A percentile compares a stretch with the other conserved stretches of the same genome.
Conservation (phyloP, 1,140 invertebrate genomes). For the Phthorimaea operculella region DNA sequence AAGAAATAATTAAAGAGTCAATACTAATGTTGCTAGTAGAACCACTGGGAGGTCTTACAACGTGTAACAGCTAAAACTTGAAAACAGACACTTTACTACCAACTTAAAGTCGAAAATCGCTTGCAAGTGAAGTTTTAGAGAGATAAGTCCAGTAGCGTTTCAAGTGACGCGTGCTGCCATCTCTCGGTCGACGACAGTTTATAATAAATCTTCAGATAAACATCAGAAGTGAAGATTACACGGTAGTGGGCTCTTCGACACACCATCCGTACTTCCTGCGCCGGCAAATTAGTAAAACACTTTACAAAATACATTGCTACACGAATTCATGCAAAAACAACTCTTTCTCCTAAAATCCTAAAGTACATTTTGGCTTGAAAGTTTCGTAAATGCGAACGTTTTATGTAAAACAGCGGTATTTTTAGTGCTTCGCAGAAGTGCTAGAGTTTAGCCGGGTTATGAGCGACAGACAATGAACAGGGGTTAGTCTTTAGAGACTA, state of each 20-base stretch:
- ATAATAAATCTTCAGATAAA: conserved; percentile 65
- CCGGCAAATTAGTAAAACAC: conserved; percentile 57
- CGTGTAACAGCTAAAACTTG: background rate
- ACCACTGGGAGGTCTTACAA: conserved; percentile 42
- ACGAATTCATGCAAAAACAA: background rate
- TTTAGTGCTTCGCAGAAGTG: conserved; percentile 59
- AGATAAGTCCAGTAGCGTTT: conserved; percentile 46
- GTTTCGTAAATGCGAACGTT: background rate
- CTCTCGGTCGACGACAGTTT: conserved; percentile 58
- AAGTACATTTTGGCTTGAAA: background rate
- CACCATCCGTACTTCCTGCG: conserved; percentile 63
- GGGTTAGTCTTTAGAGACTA: conserved; percentile 37
- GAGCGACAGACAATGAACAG: conserved; percentile 47
- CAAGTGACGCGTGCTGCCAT: conserved; percentile 62
- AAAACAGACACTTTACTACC: background rate
- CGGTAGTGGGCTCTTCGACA: conserved; percentile 55
- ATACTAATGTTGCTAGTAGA: background rate
- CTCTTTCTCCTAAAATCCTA: background rate
- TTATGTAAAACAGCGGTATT: conserved; percentile 35
- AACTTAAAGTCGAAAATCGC: conserved; percentile 9
- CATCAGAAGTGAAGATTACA: conserved; percentile 65
- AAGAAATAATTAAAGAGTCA: background rate
- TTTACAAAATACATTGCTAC: conserved; percentile 37
- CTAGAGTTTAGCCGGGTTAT: conserved; percentile 36
- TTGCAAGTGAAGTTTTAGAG: conserved; percentile 13